Percentiles rank a stretch among this genome's conserved stretches.
Evolutionary conservation across 2,797 vertebrate genomes (phyloP).

Genomic region (Dendrocincla tyrannina): DNA sequence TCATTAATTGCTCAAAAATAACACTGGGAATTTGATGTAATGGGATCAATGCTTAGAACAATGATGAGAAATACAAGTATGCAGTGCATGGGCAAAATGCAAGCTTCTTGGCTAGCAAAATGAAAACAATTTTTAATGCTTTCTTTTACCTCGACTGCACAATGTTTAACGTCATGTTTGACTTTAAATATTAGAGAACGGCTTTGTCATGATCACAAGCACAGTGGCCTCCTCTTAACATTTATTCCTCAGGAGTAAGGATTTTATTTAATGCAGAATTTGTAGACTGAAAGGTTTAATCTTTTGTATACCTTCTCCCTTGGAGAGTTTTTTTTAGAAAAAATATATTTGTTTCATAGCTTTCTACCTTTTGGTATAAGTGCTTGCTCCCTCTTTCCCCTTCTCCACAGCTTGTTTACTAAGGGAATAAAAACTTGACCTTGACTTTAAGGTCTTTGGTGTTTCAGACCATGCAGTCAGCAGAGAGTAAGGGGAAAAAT

Average conservation of each 20-base stretch:
- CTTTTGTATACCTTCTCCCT: neutral
- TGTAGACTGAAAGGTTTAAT: constrained; percentile 28
- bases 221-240: constrained; percentile 22
- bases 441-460: constrained; percentile 78
- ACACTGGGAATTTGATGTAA: neutral
- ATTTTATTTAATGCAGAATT: constrained; percentile 43
- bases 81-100: neutral
- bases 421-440: constrained; percentile 73
- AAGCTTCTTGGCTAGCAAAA: neutral
- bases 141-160: neutral
- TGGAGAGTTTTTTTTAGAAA: neutral
- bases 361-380: constrained; percentile 26
- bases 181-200: neutral
- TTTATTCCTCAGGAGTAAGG: constrained; percentile 24
- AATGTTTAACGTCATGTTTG: neutral
- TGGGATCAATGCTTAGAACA: neutral
- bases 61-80: neutral
- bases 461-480: constrained; percentile 75
- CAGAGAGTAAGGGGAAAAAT: constrained; percentile 76
- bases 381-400: neutral
- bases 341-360: constrained; percentile 16
- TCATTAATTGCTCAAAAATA: constrained; percentile 28
- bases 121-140: neutral
- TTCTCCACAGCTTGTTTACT: constrained; percentile 68
- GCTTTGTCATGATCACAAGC: neutral